Base-by-base conservation (phyloP, 2,113 vertebrate species). In the Symphodus melops region DNA sequence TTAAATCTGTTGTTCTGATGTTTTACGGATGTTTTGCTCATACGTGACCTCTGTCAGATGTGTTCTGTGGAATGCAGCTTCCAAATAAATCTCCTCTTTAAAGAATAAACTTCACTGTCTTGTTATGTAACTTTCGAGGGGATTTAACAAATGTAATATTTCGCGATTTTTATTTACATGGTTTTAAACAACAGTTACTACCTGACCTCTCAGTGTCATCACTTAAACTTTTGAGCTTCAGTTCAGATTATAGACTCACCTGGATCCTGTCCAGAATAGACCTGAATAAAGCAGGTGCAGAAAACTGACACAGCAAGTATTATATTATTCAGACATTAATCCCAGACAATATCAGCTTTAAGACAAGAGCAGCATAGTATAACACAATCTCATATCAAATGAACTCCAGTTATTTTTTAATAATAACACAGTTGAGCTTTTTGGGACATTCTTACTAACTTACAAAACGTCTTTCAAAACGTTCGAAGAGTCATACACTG, bases 41-140 rank as follows among this genome's bases (percentile, higher is more conserved):
- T 74, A 58, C 61, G 74, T 89, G 83, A 91, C 82, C 79, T 81
- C 79, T 85, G 88, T 92, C 87, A 68, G 63, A 83, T 59, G 73
- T 88, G 85, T 87, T 59, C 75, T 81, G 83, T 90, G 73, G 81
- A 90, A 90, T 85, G 86, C 89, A 69, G 72, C 77, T 81, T 92
- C 71, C 70, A 77, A 81, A 87, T 90, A 91, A 91, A 93, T 82
- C 71, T 81, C 78, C 72, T 83, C 85, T 85, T 75, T 75, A 80
- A 91, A 89, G 28, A 89, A 72, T 3, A 56, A 72, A 75, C 16
- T 37, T 68, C 53, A 11, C 25, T 39, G 61, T 64, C 59, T 85
- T 1, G 0, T 85, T 82, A 72, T 66, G 64, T 88, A 85, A 86
- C 75, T 39, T 19, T 1, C 4, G 0, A 11, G 54, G 54, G 16